Conservation (phyloP, 2,888 invertebrate genomes). For the Perizoma affinitatum region DNA sequence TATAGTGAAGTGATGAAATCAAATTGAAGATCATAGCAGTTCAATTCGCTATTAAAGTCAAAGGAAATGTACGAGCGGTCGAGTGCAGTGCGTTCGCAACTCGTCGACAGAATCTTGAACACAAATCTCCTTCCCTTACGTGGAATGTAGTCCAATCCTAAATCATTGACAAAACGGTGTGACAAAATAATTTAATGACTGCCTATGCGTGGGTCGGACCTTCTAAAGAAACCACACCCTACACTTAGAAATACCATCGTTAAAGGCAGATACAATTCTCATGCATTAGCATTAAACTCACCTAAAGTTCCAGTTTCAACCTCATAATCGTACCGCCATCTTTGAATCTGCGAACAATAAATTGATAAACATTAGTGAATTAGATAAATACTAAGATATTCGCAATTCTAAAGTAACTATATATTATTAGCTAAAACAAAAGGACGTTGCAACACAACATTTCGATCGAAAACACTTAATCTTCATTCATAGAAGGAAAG, state of each 20-base stretch:
- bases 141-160: slow-evolving; percentile 50
- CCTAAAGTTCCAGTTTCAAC: slow-evolving; percentile 63
- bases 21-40: slow-evolving; percentile 43
- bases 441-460: no score
- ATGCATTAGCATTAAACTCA: slow-evolving; percentile 67
- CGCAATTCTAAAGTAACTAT: slow-evolving; percentile 20
- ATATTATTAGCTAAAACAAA: slow-evolving; percentile 22
- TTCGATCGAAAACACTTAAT: no score
- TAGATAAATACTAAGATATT: slow-evolving; percentile 26
- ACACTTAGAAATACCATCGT: slow-evolving; percentile 42
- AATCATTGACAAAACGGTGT: slow-evolving; percentile 58
- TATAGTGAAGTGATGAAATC: slow-evolving; percentile 35
- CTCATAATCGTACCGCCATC: slow-evolving; percentile 75
- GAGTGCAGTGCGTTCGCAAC: slow-evolving; percentile 16
- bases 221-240: slow-evolving; percentile 64
- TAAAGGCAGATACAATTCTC: slow-evolving; percentile 50
- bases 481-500: no score
- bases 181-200: slow-evolving; percentile 69
- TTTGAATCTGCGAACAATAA: slow-evolving; percentile 69
- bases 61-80: slow-evolving; percentile 36
- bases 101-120: slow-evolving; percentile 28
- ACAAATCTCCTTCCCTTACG: slow-evolving; percentile 46
- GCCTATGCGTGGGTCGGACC: slow-evolving; percentile 67
- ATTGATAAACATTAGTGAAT: slow-evolving; percentile 39
- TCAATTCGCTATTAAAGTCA: slow-evolving; percentile 39